Base-by-base conservation (phyloP, 2,797 vertebrate species). In the Tiaroga cobitis region DNA sequence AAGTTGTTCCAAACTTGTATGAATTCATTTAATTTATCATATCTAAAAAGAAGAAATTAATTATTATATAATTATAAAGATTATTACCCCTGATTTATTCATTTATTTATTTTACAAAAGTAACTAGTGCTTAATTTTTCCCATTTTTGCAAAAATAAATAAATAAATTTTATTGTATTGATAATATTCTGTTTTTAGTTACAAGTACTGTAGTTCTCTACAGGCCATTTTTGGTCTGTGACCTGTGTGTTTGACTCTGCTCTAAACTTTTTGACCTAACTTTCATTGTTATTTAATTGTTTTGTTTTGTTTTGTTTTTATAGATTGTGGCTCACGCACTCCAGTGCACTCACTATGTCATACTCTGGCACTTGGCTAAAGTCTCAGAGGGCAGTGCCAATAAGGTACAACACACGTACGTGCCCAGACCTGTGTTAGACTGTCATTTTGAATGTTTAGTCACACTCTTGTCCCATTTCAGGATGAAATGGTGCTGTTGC, bases 281-380 rank as follows among this genome's bases (percentile, higher is more conserved):
- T 39, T 78, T 56, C 2, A 2, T 3, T 8, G 21, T 39, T 24
- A 8, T 72, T 70, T n/a, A 7, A 56, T 46, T 84, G 16, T 72
- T 72, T 84, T 13, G 32, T 43, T 72, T 84, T 13, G 32, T 43
- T 81, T 61, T 68, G 16, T 68, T 8, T 72, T 39, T 73, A 84
- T 92, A 97, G 96, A 97, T 97, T 83, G 96, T 97, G 92, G 95
- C 96, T 91, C 96, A 97, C n/a, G 96, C 96, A 88, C 92, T 97
- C 92, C 96, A 97, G 89, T 97, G 96, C 92, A 96, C 96, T 91
- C 96, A 97, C 92, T 97, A 97, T 92, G 95, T 97, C 89, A 96
- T 97, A 88, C 95, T 97, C 87, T 97, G 96, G 96, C 96, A 96
- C 92, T 94, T 97, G 89, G 96, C 96, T 87, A 97, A 96, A 89